Evolutionary conservation across 2,888 invertebrate species (phyloP).

Genomic region (Troides aeacus): DNA sequence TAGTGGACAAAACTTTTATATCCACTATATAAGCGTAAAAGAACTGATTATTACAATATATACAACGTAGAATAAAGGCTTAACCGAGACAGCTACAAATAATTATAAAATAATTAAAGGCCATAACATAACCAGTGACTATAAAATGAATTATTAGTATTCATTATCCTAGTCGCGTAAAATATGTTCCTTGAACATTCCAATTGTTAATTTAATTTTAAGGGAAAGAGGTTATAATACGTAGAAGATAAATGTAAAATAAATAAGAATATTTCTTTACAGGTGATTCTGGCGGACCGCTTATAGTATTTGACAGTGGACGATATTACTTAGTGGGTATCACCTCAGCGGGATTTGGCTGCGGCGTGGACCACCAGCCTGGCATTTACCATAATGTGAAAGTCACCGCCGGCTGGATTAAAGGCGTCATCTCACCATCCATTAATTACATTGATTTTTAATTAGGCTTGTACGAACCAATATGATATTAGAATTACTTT

Average conservation of each 20-base stretch:
- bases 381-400: conserved; percentile 92
- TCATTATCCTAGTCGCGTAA: no score
- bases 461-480: background rate
- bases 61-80: no score
- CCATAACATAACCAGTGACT: no score
- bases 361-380: conserved; percentile 91
- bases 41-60: no score
- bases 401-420: conserved; percentile 85
- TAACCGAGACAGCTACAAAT: no score
- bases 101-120: no score
- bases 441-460: conserved; percentile 53
- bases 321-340: conserved; percentile 89
- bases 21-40: no score
- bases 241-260: background rate
- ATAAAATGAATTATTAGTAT: no score
- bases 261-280: conserved; percentile 26
- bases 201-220: no score
- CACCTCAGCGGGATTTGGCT: conserved; percentile 92
- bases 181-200: no score
- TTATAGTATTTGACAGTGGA: conserved; percentile 84
- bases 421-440: conserved; percentile 69
- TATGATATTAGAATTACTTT: background rate
- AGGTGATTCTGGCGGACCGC: conserved; percentile 91
- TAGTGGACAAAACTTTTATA: no score
- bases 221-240: background rate